A percentile compares a stretch with the other conserved stretches of the same genome.
Conservation (phyloP, 2,797 vertebrate species). For the Diceros bicornis region DNA sequence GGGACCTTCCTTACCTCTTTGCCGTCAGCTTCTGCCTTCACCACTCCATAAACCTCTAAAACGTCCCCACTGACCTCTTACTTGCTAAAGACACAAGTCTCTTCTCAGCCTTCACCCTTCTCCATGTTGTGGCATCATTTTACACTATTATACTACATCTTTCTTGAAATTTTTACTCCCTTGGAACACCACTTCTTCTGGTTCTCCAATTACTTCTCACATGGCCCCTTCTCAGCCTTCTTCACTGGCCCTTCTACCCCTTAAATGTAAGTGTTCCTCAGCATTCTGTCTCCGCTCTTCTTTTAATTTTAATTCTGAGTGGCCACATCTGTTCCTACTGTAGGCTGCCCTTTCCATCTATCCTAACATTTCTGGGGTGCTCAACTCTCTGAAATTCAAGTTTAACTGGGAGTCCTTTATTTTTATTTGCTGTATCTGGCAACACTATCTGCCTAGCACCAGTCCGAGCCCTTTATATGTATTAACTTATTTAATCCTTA, state of each 20-base stretch:
- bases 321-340: not conserved
- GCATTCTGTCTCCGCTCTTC: not conserved
- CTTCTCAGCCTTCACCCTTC: not conserved
- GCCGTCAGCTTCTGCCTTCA: not conserved
- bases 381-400: not conserved
- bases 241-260: not conserved
- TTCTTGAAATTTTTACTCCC: not conserved
- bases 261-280: not conserved
- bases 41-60: not conserved
- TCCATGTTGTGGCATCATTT: not conserved
- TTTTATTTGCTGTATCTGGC: not conserved
- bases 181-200: not conserved
- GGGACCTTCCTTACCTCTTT: not conserved
- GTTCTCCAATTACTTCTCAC: not conserved
- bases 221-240: not conserved
- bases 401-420: not conserved
- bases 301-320: not conserved
- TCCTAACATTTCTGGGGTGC: not conserved
- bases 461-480: too few relatives aligned
- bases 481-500: not conserved
- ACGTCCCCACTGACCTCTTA: not conserved
- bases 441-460: not conserved
- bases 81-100: not conserved
- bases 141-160: not conserved
- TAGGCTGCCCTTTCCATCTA: not conserved